A percentile compares a stretch with the other conserved stretches of the same genome.
Evolutionary conservation across 2,113 vertebrate genomes (phyloP).

Genomic region (Zosterops hypoxanthus): DNA sequence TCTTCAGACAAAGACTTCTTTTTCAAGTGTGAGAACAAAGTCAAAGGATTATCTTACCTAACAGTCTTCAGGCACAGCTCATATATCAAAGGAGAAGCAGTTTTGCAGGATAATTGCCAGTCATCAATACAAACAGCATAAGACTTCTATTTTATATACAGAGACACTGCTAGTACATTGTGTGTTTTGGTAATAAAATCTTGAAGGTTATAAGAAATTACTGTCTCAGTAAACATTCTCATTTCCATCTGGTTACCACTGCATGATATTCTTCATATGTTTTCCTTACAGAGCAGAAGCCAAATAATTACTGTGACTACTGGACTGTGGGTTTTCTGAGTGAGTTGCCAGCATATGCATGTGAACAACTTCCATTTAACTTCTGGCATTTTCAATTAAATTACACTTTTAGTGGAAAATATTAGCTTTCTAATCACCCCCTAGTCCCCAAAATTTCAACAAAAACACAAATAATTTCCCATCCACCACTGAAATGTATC

Average conservation of each 20-base stretch:
- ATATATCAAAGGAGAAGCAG: neutral
- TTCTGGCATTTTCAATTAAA: neutral
- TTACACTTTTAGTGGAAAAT: neutral
- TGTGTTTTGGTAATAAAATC: neutral
- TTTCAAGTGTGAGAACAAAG: neutral
- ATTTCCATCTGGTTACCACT: slow-evolving; percentile 2
- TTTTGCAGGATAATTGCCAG: neutral
- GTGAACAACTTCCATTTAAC: neutral
- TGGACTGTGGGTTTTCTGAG: neutral
- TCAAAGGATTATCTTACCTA: neutral
- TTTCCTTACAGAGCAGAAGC: slow-evolving; percentile 10
- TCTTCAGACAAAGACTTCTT: neutral
- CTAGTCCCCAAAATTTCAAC: neutral
- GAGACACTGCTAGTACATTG: neutral
- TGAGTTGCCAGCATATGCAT: neutral
- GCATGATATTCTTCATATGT: neutral
- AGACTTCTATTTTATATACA: neutral
- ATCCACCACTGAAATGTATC: neutral
- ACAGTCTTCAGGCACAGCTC: neutral
- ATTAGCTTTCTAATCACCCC: neutral
- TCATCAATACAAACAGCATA: neutral
- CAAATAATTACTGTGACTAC: neutral
- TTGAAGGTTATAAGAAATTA: neutral
- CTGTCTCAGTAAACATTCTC: neutral
- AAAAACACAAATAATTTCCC: neutral